Evolutionary conservation across 23 tunicate genomes (phyloP).

Genomic region (Diplosoma virens): DNA sequence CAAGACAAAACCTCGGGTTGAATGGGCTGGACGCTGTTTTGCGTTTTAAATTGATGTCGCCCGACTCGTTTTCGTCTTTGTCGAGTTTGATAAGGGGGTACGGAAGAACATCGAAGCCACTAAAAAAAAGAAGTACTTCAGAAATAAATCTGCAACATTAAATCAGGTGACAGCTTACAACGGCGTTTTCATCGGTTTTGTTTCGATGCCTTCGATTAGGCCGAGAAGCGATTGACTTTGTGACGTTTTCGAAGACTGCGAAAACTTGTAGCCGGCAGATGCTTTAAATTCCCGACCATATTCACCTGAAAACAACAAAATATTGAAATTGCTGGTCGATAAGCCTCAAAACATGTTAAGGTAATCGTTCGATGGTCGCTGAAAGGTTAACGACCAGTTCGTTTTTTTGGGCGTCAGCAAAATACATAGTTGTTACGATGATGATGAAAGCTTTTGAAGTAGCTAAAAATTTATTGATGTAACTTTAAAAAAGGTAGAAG

Average conservation of each 20-base stretch:
- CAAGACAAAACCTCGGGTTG: constrained; percentile 2
- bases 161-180: constrained; percentile 35
- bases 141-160: neutral
- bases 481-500: too few species aligned
- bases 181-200: constrained; percentile 68
- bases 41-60: neutral
- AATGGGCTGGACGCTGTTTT: constrained; percentile 5
- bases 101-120: constrained; percentile 78
- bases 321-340: too few species aligned
- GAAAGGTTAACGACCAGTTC: too few species aligned
- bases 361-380: too few species aligned
- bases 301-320: constrained; percentile 44
- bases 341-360: too few species aligned
- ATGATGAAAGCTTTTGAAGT: too few species aligned
- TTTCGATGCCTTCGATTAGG: constrained; percentile 70
- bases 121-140: neutral
- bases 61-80: constrained; percentile 18
- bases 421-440: too few species aligned
- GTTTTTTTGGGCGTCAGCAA: too few species aligned
- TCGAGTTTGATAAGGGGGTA: constrained; percentile 55
- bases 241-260: constrained; percentile 10
- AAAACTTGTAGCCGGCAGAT: constrained; percentile 59
- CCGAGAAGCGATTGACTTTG: constrained; percentile 58
- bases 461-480: too few species aligned
- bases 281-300: constrained; percentile 72